Conservation (phyloP, 2,113 vertebrate genomes). For the Heterochromis multidens region DNA sequence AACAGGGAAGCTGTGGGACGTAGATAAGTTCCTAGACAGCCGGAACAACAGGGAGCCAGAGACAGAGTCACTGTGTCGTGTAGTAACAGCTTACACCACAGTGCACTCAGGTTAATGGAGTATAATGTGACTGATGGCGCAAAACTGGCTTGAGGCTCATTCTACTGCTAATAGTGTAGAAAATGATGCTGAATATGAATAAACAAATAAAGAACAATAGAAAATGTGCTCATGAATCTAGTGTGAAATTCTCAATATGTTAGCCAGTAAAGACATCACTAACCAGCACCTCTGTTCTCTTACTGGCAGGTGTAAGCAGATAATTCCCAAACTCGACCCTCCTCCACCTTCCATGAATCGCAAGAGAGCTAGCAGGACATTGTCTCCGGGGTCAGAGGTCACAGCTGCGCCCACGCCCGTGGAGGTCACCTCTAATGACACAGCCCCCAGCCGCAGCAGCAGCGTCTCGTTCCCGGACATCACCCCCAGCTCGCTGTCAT, state of each 20-base stretch:
- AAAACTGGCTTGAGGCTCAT: slow-evolving; percentile 17
- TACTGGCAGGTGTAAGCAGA: slow-evolving; percentile 68
- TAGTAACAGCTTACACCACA: slow-evolving; percentile 26
- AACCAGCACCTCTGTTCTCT: not conserved
- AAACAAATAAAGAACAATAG: not conserved
- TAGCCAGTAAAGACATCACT: not conserved
- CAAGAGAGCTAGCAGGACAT: slow-evolving; percentile 79
- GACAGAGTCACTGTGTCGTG: slow-evolving; percentile 14
- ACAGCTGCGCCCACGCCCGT: not conserved
- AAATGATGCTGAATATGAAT: not conserved
- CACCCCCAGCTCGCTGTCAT: slow-evolving; percentile 72
- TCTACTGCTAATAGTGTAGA: not conserved
- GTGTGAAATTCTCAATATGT: not conserved
- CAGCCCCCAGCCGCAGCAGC: slow-evolving; percentile 49
- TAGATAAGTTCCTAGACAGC: slow-evolving; percentile 62
- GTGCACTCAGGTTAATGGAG: slow-evolving; percentile 37
- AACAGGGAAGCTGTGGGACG: slow-evolving; percentile 53
- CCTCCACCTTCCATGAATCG: slow-evolving; percentile 76
- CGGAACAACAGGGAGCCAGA: slow-evolving; percentile 32
- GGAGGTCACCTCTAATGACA: not conserved
- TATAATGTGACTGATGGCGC: slow-evolving; percentile 21
- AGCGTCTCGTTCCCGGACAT: slow-evolving; percentile 74
- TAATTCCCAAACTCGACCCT: slow-evolving; percentile 81
- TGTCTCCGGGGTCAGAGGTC: slow-evolving; percentile 72
- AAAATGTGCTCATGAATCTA: not conserved